A percentile compares a stretch with the other conserved stretches of the same genome.
Evolutionary conservation across 2,113 vertebrate genomes (phyloP).

Genomic region (Bubo bubo): DNA sequence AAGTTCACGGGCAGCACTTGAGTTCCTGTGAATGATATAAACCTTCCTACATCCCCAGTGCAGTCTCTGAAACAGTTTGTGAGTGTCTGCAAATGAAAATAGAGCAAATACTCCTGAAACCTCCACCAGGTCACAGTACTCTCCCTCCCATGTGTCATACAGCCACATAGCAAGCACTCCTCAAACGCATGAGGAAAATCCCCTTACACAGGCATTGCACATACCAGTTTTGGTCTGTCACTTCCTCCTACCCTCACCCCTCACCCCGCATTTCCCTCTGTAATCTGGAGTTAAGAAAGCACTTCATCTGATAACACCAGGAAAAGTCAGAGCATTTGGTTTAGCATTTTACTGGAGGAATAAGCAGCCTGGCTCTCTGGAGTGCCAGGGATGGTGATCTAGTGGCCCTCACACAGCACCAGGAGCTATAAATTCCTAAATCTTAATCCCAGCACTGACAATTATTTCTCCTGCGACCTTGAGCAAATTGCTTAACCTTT

Average conservation of each 20-base stretch:
- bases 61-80: background rate
- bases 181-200: background rate
- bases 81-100: background rate
- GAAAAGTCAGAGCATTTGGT: conserved; percentile 12
- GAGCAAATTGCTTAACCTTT: conserved; percentile 47
- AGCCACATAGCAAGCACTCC: background rate
- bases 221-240: background rate
- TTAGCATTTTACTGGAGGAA: conserved; percentile 44
- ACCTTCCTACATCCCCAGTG: background rate
- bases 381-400: background rate
- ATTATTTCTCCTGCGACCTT: conserved; percentile 20
- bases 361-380: conserved; percentile 7
- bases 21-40: background rate
- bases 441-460: conserved; percentile 38
- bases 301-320: conserved; percentile 9
- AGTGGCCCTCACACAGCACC: background rate
- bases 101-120: background rate
- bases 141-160: background rate
- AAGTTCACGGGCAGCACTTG: background rate
- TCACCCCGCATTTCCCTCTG: background rate
- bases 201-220: background rate
- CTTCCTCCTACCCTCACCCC: background rate
- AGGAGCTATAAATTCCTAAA: conserved; percentile 45
- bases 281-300: background rate
- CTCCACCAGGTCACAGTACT: background rate